Evolutionary conservation across 2,797 vertebrate genomes (phyloP), one percentile per base, ranked within the genome.

Genomic region (Hydrocynus forskahlii): DNA sequence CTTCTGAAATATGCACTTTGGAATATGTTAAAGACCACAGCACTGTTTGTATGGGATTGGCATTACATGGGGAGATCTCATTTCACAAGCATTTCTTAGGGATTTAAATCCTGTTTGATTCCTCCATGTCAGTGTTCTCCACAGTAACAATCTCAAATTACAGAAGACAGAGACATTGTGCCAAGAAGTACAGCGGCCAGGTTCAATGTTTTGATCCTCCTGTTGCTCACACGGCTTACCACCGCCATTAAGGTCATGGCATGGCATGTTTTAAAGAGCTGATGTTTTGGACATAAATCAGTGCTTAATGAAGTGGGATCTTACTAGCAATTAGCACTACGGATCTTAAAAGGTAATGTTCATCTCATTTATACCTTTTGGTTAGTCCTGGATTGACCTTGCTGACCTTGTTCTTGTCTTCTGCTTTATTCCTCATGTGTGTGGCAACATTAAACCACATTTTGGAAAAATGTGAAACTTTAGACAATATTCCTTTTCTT

Each of bases 351-450:
- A 78, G 86, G 88, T 79, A 82, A 85, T 62, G 60, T 68, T 43
- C 17, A 74, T 67, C 17, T 23, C 74, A 75, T 78, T 79, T 23
- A 69, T 71, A 63, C 54, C 48, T 92, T 91, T 72, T 78, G 91
- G 88, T 89, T 91, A 80, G 85, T 70, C 84, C 84, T 90, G 88
- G 87, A 89, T 91, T 88, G 89, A 83, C 88, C 88, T 87, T 93
- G 92, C 29, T 29, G 29, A 93, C 93, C 92, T 94, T 94, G 92
- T 90, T 86, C 13, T 70, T 29, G 14, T 29, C 7, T 60, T 19
- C 57, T 4, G 35, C 43, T 35, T 68, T 43, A 10, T 43, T 21
- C 54, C 7, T 38, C 5, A 4, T 50, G 48, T 48, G 48, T 48
- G 23, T 14, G 43, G 12, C 5, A 29, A 6, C 43, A 50, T 54